Percentiles rank a stretch among this genome's conserved stretches.
phyloP scores from a whole-genome alignment of 2,113 vertebrate species.

The Istiophorus platypterus region DNA sequence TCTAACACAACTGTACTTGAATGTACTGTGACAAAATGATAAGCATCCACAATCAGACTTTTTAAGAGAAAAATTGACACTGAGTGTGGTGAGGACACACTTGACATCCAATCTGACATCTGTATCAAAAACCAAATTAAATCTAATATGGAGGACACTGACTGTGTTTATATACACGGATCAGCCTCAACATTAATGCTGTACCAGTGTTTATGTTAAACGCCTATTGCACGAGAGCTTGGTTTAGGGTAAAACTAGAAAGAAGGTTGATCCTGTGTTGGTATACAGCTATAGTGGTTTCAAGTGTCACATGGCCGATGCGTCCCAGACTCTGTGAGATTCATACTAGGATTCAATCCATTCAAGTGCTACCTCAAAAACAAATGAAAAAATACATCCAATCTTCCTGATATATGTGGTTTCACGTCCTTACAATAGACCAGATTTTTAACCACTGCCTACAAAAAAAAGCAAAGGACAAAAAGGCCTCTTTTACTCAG shows the following conservation, averaged over 20 bases:
- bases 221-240: conserved; percentile 35
- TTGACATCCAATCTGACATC: too few relatives aligned
- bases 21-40: too few relatives aligned
- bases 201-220: too few relatives aligned
- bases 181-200: too few relatives aligned
- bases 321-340: background rate
- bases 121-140: too few relatives aligned
- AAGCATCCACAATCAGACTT: too few relatives aligned
- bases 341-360: background rate
- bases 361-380: background rate
- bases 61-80: too few relatives aligned
- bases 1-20: background rate
- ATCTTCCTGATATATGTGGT: conserved; percentile 9
- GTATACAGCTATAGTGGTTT: conserved; percentile 31
- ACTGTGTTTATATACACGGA: too few relatives aligned
- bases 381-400: conserved; percentile 7
- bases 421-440: conserved; percentile 22
- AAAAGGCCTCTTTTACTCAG: conserved; percentile 7
- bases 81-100: too few relatives aligned
- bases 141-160: too few relatives aligned
- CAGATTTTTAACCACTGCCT: background rate
- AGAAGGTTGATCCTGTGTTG: conserved; percentile 39
- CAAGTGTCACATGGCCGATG: conserved; percentile 27
- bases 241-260: conserved; percentile 52
- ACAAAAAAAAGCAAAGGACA: background rate